phyloP scores from a whole-genome alignment of 2,113 vertebrate genomes.

The Nothobranchius furzeri region DNA sequence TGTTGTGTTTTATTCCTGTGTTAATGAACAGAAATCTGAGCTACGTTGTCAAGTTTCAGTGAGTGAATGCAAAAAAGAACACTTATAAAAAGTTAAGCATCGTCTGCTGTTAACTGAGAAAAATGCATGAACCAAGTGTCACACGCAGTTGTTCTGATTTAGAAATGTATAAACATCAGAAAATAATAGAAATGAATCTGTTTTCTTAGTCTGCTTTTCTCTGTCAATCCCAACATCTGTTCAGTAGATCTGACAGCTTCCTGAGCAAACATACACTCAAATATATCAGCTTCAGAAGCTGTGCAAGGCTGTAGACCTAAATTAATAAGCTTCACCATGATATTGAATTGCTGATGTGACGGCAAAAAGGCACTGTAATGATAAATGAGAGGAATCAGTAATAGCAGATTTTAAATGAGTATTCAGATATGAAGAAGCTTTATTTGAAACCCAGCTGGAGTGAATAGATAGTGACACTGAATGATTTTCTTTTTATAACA shows the following conservation, averaged over 20 bases:
- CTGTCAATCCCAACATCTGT: background rate
- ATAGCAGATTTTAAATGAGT: background rate
- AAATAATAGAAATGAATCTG: background rate
- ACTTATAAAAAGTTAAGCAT: no score
- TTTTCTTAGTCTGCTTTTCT: background rate
- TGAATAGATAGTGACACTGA: constrained; percentile 22
- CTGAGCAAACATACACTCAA: background rate
- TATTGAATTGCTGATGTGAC: constrained; percentile 12
- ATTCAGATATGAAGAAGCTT: constrained; percentile 37
- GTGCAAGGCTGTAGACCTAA: background rate
- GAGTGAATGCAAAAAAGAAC: background rate
- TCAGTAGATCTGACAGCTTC: constrained; percentile 3
- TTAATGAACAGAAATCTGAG: background rate
- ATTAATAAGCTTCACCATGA: constrained; percentile 12
- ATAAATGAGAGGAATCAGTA: constrained; percentile 32
- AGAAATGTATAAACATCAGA: background rate
- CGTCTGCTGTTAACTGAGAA: no score
- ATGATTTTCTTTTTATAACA: constrained; percentile 2
- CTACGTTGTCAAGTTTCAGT: background rate
- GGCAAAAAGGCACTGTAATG: constrained; percentile 11
- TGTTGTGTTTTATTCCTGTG: background rate
- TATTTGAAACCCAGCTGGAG: constrained; percentile 20
- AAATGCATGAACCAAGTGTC: no score
- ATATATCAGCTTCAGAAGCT: background rate
- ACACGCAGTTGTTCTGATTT: constrained; percentile 6